Conservation (phyloP, 2,888 invertebrate genomes). For the Euphydryas editha region DNA sequence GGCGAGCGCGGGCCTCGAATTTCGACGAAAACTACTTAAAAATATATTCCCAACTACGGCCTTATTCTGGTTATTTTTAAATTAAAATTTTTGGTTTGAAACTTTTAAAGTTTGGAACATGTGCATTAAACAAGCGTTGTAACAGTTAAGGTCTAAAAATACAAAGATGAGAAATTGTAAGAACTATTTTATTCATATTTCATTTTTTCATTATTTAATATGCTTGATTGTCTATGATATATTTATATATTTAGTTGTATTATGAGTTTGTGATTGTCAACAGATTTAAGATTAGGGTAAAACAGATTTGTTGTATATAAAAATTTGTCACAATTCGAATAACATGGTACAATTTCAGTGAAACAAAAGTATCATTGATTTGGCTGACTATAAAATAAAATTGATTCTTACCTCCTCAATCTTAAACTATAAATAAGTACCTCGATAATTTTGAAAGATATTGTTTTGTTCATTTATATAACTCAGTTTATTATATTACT, state of each 20-base stretch:
- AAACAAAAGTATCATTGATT: neutral
- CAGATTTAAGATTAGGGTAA: neutral
- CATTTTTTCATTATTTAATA: too few relatives aligned
- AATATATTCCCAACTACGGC: slow-evolving; percentile 19
- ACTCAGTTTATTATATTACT: neutral
- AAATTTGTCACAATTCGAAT: neutral
- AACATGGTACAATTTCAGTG: neutral
- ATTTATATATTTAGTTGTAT: too few relatives aligned
- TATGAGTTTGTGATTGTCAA: neutral
- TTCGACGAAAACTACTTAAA: slow-evolving; percentile 28
- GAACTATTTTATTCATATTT: too few relatives aligned
- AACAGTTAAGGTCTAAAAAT: too few relatives aligned
- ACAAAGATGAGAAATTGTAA: too few relatives aligned
- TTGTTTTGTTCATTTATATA: neutral
- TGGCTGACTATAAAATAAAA: neutral
- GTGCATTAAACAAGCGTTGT: too few relatives aligned
- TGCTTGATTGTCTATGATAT: neutral
- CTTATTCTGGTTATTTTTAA: slow-evolving; percentile 1
- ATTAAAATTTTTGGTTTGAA: slow-evolving; percentile 1
- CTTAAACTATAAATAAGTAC: neutral
- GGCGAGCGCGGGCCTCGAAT: slow-evolving; percentile 15
- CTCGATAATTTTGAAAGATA: neutral
- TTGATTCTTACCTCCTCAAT: neutral
- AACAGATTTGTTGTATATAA: neutral
- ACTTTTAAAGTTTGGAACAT: neutral